phyloP scores from a whole-genome alignment of 2,113 vertebrate species.

The Archilochus colubris region DNA sequence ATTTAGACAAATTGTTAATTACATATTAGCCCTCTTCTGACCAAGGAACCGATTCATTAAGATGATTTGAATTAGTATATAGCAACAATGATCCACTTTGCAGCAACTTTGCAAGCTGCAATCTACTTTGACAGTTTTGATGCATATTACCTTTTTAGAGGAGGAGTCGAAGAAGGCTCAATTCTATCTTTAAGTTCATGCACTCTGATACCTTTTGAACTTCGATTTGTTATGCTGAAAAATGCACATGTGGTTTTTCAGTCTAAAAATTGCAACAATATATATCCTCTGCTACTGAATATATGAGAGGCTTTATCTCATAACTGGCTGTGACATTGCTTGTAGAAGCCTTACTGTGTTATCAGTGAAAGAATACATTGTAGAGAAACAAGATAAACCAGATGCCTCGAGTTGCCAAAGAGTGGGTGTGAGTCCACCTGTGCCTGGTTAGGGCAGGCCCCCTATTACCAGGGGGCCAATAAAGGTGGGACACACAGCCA shows the following conservation, averaged over 20 bases:
- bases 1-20: background rate
- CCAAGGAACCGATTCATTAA: background rate
- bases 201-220: background rate
- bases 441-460: too few species aligned
- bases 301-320: background rate
- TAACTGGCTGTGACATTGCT: background rate
- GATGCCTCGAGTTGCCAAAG: too few species aligned
- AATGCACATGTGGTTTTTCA: background rate
- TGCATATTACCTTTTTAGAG: background rate
- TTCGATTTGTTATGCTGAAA: background rate
- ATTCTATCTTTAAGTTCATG: background rate
- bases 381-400: too few species aligned
- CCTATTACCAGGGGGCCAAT: too few species aligned
- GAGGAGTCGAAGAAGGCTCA: background rate
- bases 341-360: background rate
- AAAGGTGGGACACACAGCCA: too few species aligned
- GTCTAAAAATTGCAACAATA: background rate
- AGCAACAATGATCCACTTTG: background rate
- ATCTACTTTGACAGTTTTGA: background rate
- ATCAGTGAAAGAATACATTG: background rate
- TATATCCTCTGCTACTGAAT: background rate
- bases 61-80: background rate
- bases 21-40: background rate
- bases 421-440: too few species aligned
- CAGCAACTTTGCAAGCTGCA: background rate